Conservation (phyloP, 2,888 invertebrate genomes). For the Caenorhabditis japonica region DNA sequence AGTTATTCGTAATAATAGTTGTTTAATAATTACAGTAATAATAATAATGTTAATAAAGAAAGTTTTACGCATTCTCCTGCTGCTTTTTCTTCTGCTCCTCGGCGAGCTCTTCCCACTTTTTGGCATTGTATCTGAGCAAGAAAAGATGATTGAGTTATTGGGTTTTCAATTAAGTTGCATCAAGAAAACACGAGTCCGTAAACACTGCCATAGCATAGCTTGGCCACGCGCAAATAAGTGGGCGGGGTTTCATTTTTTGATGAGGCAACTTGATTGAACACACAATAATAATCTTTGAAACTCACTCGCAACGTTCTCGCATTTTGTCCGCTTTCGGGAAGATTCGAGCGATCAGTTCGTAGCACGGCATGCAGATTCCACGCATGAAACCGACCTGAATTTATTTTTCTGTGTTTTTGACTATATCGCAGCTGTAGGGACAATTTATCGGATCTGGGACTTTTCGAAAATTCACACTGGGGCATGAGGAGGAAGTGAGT, state of each 20-base stretch:
- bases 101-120: conserved; percentile 81
- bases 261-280: too few relatives aligned
- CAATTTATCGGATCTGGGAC: too few relatives aligned
- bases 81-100: conserved; percentile 75
- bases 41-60: too few relatives aligned
- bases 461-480: too few relatives aligned
- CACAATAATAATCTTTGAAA: too few relatives aligned
- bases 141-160: background rate
- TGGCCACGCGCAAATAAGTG: too few relatives aligned
- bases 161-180: too few relatives aligned
- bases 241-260: too few relatives aligned
- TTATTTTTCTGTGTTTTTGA: background rate
- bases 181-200: too few relatives aligned
- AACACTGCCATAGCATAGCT: too few relatives aligned
- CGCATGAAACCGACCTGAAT: conserved; percentile 84
- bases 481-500: too few relatives aligned
- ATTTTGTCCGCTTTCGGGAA: conserved; percentile 85
- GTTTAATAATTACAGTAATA: background rate
- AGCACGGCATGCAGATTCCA: conserved; percentile 88
- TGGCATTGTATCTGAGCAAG: conserved; percentile 81
- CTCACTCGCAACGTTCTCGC: conserved; percentile 79
- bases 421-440: too few relatives aligned
- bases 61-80: background rate
- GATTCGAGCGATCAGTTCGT: conserved; percentile 83
- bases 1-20: background rate